Base-by-base conservation (phyloP, 2,113 vertebrate genomes). In the Notothenia coriiceps region DNA sequence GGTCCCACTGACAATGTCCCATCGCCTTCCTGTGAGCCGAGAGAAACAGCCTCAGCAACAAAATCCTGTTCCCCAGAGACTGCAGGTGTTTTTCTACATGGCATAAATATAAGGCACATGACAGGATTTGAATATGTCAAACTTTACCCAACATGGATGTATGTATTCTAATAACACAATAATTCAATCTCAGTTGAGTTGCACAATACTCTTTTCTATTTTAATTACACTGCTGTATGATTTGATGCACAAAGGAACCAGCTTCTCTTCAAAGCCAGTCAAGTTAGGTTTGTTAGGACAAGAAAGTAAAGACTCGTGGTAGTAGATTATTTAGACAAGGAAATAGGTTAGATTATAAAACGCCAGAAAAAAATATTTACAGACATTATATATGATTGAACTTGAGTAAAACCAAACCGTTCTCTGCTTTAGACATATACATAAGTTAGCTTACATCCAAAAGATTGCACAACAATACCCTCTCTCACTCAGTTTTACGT, bases 71-170 rank as follows among this genome's bases (percentile, higher is more conserved):
- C 15, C 11, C 81, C 61, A 14, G 90, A 87, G 77, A 60, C 79
- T 0, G 77, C 71, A 8, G 1, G 78, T 10, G 87, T 79, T 22
- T n/a, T 25, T 6, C 12, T 13, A 59, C 85, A 82, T 18, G 67
- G 70, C 22, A 88, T 74, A 4, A 72, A 77, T 0, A 88, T 95
- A 90, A 2, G 91, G 77, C 79, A 6, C 68, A 62, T 20, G 1
- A 47, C 40, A 33, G 29, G 15, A 6, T 1, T 35, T 14, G 25
- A 14, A 44, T 22, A 3, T 5, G 18, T 54, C 17, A 40, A 20
- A 9, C 33, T 33, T 22, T 20, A 44, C 9, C 40, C 7, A 40
- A 40, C 35, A 40, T 8, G 7, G 1, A 6, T 40, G 35, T 40
- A 40, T 40, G 6, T 40, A 40, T 8, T 40, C 35, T 40, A 40